Base-by-base conservation (phyloP, 1,140 invertebrate species). In the Ceratosolen fusciceps region DNA sequence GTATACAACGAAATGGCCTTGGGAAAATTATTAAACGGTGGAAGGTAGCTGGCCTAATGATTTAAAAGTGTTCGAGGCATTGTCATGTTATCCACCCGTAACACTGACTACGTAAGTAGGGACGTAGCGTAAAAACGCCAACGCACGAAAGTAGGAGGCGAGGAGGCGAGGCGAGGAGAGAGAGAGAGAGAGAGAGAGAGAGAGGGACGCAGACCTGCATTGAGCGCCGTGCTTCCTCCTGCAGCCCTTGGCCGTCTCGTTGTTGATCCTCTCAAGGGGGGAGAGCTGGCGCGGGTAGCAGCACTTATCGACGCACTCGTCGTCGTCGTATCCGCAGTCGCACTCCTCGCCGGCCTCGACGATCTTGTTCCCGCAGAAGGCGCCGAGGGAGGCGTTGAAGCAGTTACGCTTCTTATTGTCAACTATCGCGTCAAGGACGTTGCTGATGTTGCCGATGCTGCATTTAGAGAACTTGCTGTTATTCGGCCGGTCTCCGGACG, bases 301-400 rank as follows among this genome's bases (percentile, higher is more conserved):
- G 88, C 98, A 99, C 52, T 93, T 93, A 84, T 99, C 97, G 79
- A 93, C 93, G 90, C 98, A 99, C 87, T 99, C 98, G 29, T 93
- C 93, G 77, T 96, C 94, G 85, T 98, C 96, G 88, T 98, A 99
- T 31, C 98, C 98, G 88, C 98, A 99, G 90, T 99, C 98, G 87
- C 98, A 99, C 90, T 99, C 96, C 90, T 99, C 98, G 19, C 96
- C 97, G 43, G 94, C 95, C 90, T 99, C 98, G 0, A 98, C 97
- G 85, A 99, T 99, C 91, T 98, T 98, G 89, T 99, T 99, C 21
- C 98, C 98, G 91, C 98, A 99, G 92, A 99, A 99, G 34, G 98
- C 96, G 79, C 96, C 97, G 78, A 94, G 95, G 74, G 95, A 96
- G 37, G 94, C 96, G 84, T 93, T 92, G 88, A 99, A 99, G 87